These are phyloP conservation scores for Heterodera schachtii DNA, from an alignment of 1,140 invertebrate species.

Conservation along the genomic window DNA sequence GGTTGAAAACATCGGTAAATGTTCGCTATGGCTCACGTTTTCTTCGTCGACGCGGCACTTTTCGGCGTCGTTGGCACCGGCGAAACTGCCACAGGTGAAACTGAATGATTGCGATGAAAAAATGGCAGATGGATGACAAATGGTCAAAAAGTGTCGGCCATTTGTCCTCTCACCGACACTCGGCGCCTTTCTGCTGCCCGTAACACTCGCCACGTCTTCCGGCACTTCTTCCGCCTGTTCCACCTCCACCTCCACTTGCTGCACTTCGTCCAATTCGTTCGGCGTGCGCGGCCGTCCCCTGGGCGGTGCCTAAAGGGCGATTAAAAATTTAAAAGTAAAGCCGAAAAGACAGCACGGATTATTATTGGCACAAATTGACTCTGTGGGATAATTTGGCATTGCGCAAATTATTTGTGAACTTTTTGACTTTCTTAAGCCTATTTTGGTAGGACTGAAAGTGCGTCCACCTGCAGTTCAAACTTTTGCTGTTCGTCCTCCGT, in stretches of 20 bases:
- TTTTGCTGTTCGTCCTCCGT: constrained; percentile 34
- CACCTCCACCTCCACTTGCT: not conserved
- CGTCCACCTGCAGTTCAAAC: constrained; percentile 57
- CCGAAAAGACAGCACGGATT: too few species aligned
- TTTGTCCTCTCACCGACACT: not conserved
- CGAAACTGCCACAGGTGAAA: too few species aligned
- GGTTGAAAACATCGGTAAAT: too few species aligned
- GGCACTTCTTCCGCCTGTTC: constrained; percentile 25
- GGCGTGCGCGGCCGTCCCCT: constrained; percentile 61
- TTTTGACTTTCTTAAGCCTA: too few species aligned
- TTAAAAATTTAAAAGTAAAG: too few species aligned
- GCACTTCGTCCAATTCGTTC: constrained; percentile 57
- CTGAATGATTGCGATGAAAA: too few species aligned
- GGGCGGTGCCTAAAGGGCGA: constrained; percentile 55
- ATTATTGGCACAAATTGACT: too few species aligned
- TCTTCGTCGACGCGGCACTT: constrained; percentile 11
- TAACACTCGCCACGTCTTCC: constrained; percentile 1
- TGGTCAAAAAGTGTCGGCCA: not conserved
- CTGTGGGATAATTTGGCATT: too few species aligned
- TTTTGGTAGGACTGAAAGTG: not conserved
- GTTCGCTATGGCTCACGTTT: not conserved
- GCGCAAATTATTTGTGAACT: too few species aligned
- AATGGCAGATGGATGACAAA: not conserved
- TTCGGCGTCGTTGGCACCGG: constrained; percentile 30
- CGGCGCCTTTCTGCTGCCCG: constrained; percentile 10